phyloP scores from a whole-genome alignment of 1,140 invertebrate genomes.

The Leucophenga varia region DNA sequence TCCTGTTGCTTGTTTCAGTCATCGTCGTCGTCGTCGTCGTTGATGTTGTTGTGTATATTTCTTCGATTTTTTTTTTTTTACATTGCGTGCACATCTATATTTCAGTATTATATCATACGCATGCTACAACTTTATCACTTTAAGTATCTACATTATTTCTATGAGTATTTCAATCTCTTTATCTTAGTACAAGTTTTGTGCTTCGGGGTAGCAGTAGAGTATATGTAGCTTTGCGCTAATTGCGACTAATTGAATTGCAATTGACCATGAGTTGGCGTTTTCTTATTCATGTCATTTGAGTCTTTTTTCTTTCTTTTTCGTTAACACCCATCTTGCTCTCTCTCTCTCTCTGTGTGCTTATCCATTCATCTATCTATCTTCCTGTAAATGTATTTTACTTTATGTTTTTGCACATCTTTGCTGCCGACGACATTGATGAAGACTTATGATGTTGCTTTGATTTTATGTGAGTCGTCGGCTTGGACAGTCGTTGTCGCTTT shows the following conservation, averaged over 20 bases:
- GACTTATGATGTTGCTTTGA: conserved; percentile 49
- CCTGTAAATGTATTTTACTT: no score
- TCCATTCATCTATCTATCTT: no score
- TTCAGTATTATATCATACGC: background rate
- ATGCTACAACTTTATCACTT: background rate
- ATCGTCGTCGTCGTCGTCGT: background rate
- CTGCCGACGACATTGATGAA: conserved; percentile 32
- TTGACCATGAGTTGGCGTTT: conserved; percentile 52
- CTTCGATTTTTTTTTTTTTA: no score
- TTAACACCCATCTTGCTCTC: conserved; percentile 11
- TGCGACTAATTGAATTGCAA: conserved; percentile 53
- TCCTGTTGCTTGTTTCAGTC: conserved; percentile 5
- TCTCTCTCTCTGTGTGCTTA: no score
- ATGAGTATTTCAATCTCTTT: conserved; percentile 18
- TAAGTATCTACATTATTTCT: conserved; percentile 5
- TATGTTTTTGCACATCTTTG: no score
- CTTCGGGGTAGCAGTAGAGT: conserved; percentile 13
- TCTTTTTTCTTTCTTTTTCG: conserved; percentile 39
- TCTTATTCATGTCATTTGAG: conserved; percentile 41
- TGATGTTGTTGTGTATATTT: conserved; percentile 16
- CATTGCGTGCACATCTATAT: conserved; percentile 19
- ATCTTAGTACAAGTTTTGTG: conserved; percentile 17
- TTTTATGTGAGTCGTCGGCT: no score
- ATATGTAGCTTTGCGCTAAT: conserved; percentile 46
- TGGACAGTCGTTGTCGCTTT: conserved; percentile 46